Evolutionary conservation across 1,140 invertebrate species (phyloP), one percentile per base, ranked within the genome.

Genomic region (Bacillus rossius): DNA sequence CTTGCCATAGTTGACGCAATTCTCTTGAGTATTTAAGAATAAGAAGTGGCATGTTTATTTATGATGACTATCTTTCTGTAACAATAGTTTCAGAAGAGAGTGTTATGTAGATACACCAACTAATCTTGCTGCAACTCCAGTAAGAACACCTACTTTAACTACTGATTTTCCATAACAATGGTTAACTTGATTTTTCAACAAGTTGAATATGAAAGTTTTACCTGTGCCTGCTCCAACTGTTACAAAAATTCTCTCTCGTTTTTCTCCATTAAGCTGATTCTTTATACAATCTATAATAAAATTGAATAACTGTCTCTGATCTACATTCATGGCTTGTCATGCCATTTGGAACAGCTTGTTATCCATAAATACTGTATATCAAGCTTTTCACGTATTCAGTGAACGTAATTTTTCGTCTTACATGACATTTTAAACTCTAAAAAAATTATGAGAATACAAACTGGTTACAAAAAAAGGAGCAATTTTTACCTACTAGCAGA

Each of bases 101-200:
- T 71, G 70, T 54, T 70, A 56, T 23, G 68, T 71, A 26, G 55
- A 37, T 8, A 68, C 69, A 45, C 55, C 55, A 5, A 71, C 61
- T 8, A 69, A 59, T 16, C 65, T 56, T 25, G 70, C 70, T 41
- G 70, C 67, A 7, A 71, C 69, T 42, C 68, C 67, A 17, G 68
- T 72, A 40, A 71, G 58, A 37, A 70, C 63, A 51, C 63, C 58
- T 51, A 71, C 62, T 66, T 73, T 73, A 72, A n/a, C 69, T 10
- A 60, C 64, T 0, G 47, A n/a, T 60, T 71, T 68, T 37, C 55
- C 64, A 63, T 65, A 69, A 61, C 65, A 72, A 40, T 61, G 22
- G 55, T 69, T 67, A 13, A 65, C 57, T 62, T 69, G 68, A 48
- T 69, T 64, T 62, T 64, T 63, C 34, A 72, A 38, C 56, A 71